Conservation (phyloP, 2,113 vertebrate species). For the Sarotherodon lohbergeri region DNA sequence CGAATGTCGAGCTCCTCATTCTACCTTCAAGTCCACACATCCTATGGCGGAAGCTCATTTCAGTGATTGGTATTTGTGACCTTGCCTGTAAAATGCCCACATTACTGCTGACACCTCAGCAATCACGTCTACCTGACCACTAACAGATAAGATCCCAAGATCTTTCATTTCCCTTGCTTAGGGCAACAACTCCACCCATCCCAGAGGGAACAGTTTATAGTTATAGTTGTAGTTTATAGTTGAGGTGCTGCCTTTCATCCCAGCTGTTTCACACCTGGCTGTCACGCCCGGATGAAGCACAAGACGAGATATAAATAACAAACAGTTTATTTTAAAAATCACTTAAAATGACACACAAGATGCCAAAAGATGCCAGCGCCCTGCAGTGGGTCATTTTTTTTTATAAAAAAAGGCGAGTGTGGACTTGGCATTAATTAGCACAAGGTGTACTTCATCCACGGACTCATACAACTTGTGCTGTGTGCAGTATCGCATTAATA, state of each 20-base stretch:
- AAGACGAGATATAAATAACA: not conserved
- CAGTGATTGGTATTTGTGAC: rapidly evolving
- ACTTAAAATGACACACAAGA: rapidly evolving
- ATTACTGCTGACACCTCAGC: not conserved
- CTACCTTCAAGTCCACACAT: rapidly evolving
- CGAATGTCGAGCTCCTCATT: not conserved
- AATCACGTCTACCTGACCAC: not conserved
- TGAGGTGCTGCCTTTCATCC: not conserved
- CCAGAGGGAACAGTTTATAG: not conserved
- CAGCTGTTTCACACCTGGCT: not conserved
- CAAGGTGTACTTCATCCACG: rapidly evolving
- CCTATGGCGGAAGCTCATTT: not conserved
- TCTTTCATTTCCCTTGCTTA: not conserved
- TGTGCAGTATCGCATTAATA: not conserved
- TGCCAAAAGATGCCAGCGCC: not conserved
- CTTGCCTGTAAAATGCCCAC: not conserved
- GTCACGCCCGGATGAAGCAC: rapidly evolving
- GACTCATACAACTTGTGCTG: not conserved
- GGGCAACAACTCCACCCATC: not conserved
- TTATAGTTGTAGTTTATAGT: not conserved
- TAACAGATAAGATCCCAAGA: not conserved
- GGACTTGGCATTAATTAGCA: not conserved
- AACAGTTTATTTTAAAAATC: not conserved
- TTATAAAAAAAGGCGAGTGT: not conserved
- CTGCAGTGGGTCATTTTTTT: not conserved